Percentiles rank a stretch among this genome's conserved stretches.
These are phyloP conservation scores for Zingel zingel DNA, from an alignment of 2,113 vertebrate genomes.

Conservation along the genomic window DNA sequence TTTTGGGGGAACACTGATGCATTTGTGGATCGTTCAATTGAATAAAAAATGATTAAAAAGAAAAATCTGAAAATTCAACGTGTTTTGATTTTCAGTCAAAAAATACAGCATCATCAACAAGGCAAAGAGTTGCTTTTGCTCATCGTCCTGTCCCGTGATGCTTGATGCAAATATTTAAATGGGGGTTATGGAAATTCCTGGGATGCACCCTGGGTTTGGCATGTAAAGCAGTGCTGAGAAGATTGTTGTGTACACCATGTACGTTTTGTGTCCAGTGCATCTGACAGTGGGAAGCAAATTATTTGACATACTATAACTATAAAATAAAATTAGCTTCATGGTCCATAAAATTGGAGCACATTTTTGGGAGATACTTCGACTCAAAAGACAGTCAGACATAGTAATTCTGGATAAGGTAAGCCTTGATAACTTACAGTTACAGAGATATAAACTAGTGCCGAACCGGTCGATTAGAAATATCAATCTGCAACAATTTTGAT, in stretches of 20 bases:
- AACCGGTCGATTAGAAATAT: neutral
- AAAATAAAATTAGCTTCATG: slow-evolving; percentile 11
- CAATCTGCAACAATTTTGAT: neutral
- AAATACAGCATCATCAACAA: neutral
- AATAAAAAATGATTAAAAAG: neutral
- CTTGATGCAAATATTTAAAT: slow-evolving; percentile 87
- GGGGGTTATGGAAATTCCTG: slow-evolving; percentile 85
- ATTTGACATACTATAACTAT: neutral
- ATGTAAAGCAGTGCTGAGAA: slow-evolving; percentile 83
- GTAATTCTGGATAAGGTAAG: slow-evolving; percentile 68
- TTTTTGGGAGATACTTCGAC: slow-evolving; percentile 26
- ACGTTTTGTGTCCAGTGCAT: slow-evolving; percentile 52
- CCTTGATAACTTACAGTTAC: neutral
- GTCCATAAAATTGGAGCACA: slow-evolving; percentile 16
- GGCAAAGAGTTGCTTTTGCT: slow-evolving; percentile 23
- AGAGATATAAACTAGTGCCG: neutral
- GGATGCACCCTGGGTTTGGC: slow-evolving; percentile 82
- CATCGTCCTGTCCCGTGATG: slow-evolving; percentile 64
- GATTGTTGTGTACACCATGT: slow-evolving; percentile 65
- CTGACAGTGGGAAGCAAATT: slow-evolving; percentile 30
- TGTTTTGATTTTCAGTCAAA: neutral
- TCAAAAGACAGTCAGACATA: neutral
- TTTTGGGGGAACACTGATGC: neutral
- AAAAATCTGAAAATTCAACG: neutral
- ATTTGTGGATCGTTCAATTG: neutral